Evolutionary conservation across 2,797 vertebrate genomes (phyloP).

Genomic region (Australoheros facetus): DNA sequence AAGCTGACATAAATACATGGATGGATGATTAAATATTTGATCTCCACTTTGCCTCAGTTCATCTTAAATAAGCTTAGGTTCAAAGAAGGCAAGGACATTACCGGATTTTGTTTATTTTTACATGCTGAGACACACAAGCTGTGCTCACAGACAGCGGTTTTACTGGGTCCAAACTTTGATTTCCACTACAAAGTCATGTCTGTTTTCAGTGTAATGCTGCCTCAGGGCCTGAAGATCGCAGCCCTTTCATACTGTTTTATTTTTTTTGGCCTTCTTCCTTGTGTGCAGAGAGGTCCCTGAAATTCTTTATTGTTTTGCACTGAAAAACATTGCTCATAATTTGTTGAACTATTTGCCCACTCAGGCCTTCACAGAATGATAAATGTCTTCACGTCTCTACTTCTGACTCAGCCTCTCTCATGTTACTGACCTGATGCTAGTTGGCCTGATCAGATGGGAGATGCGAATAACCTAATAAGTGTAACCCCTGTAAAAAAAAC

Average conservation of each 20-base stretch:
- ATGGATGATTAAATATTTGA: too few species aligned
- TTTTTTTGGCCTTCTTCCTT: neutral
- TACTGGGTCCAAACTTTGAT: neutral
- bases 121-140: neutral
- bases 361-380: neutral
- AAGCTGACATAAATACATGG: too few species aligned
- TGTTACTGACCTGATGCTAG: neutral
- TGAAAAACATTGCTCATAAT: neutral
- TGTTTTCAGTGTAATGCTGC: neutral
- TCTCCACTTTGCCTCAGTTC: neutral
- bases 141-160: neutral
- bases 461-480: neutral
- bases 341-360: neutral
- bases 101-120: neutral
- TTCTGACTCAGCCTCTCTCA: fast-evolving
- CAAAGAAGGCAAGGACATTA: neutral
- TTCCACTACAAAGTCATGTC: neutral
- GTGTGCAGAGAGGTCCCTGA: neutral
- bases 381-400: neutral
- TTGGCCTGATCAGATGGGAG: neutral
- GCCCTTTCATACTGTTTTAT: neutral
- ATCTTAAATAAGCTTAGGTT: neutral
- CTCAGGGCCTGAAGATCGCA: neutral
- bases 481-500: neutral
- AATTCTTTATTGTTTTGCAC: neutral